phyloP scores from a whole-genome alignment of 2,797 vertebrate genomes.

The Kryptopterus vitreolus region DNA sequence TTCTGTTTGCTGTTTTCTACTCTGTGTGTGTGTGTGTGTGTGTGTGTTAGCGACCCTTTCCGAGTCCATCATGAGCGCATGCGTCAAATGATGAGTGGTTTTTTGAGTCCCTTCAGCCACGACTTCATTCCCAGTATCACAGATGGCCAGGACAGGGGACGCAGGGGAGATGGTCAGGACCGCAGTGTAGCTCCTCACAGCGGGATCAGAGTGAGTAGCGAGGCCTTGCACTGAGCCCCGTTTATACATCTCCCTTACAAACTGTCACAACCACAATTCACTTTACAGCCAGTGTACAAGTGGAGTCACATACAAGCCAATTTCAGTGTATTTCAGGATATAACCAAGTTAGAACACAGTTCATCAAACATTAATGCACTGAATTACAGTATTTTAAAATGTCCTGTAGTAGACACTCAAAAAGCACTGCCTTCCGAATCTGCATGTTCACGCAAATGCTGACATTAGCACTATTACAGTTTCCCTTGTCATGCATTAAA shows the following conservation, averaged over 20 bases:
- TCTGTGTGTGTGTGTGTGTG: no score
- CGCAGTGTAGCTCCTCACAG: slow-evolving; percentile 63
- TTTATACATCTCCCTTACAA: not conserved
- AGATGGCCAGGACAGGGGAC: slow-evolving; percentile 64
- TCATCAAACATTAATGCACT: not conserved
- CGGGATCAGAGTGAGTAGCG: slow-evolving; percentile 74
- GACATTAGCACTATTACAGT: not conserved
- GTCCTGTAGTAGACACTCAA: no score
- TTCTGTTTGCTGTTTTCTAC: slow-evolving; percentile 4
- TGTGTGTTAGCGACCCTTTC: slow-evolving; percentile 85
- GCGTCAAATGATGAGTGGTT: slow-evolving; percentile 83
- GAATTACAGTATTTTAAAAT: not conserved
- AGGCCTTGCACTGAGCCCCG: no score
- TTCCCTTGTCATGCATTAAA: not conserved
- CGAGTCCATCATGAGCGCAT: slow-evolving; percentile 81
- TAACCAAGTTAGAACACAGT: not conserved
- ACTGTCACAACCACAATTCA: not conserved
- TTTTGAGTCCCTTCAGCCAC: slow-evolving; percentile 81
- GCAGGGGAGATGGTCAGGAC: slow-evolving; percentile 48
- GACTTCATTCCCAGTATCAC: slow-evolving; percentile 72
- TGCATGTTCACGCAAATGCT: not conserved
- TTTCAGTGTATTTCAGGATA: no score
- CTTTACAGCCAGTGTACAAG: not conserved
- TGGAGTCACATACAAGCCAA: not conserved
- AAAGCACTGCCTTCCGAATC: not conserved